Base-by-base conservation (phyloP, 2,888 invertebrate genomes). In the Meteorus cinctellus region DNA sequence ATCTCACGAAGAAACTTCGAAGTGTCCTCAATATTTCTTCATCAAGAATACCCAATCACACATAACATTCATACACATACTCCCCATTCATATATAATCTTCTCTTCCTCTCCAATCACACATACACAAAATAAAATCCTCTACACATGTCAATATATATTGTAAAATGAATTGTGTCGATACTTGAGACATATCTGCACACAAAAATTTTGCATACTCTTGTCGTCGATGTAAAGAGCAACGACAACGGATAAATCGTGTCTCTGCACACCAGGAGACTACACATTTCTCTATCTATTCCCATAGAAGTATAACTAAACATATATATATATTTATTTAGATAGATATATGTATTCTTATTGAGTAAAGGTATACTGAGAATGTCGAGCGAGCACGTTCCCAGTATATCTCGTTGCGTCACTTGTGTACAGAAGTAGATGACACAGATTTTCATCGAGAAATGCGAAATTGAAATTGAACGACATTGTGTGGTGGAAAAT, bases 381-480 rank as follows among this genome's bases (percentile, higher is more conserved):
- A 29, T 31, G 62, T 62, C 55, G 55, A 55, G 10, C 55, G 41
- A 65, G 41, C 65, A 65, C 65, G 65, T 65, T 65, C 31, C 62
- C 27, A 62, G 62, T 62, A 62, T 55, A 55, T 62, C 27, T 65
- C 41, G n/a, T 65, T 65, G 31, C 65, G 36, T 65, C 65, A 65
- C 29, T 27, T 36, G 65, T 65, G n/a, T 29, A 62, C 62, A 27
- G 16, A 62, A 62, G 29, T 62, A 34, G 24, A 70, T 59, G 59
- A 70, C 59, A 59, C 34, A 70, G 24, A 70, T 59, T 70, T 69
- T 70, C 59, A 70, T 70, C 59, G 69, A 55, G 41, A 70, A 8
- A 45, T 51, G 41, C 24, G 36, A 31, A n/a, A 68, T 51, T 70
- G 55, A 70, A 70, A 70, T 70, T 70, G 69, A 70, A 70, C 59